Evolutionary conservation across 2,113 vertebrate genomes (phyloP), one percentile per base, ranked within the genome.

Genomic region (Myiagra hebetior): DNA sequence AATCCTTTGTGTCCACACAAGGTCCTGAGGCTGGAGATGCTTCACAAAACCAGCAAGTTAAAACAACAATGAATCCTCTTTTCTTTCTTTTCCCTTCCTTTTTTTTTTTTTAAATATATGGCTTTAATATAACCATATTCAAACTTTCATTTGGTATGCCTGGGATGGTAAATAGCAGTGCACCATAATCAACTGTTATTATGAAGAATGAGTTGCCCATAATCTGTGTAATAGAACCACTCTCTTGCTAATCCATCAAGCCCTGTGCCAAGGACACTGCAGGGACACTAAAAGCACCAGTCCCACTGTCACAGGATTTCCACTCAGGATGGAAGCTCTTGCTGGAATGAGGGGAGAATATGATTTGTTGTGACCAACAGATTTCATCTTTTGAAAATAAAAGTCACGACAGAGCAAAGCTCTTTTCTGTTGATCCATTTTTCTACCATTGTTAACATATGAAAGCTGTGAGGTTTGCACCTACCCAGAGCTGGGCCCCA

Each of bases 151-250:
- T 79, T 57, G 60, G 21, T 37, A 33, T n/a, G 28, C 75, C 62
- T n/a, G 50, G 42, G 74, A 89, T 49, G 42, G 76, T 86, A 81
- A 95, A 86, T 55, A 95, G 84, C 46, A 83, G 24, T 18, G 55
- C 59, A 57, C 23, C 55, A 24, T 2, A 22, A 91, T 52, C 44
- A 55, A 5, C 3, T 69, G n/a, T 35, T 85, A 49, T 24, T 69
- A 47, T 39, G 50, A 95, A 77, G 68, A 74, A 93, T 28, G 80
- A 91, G 64, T 15, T 74, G 83, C n/a, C 64, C 42, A 85, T 65
- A 73, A 88, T 46, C 33, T 55, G 50, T 84, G 65, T 42, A 89
- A 88, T 1, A 78, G 64, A 89, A 70, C 15, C 44, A 31, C 15
- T 70, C 65, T 56, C 72, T 37, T 28, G 59, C 55, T 81, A 42